These are phyloP conservation scores for Eleutherodactylus coqui DNA, from an alignment of 2,797 vertebrate species.

Conservation along the genomic window DNA sequence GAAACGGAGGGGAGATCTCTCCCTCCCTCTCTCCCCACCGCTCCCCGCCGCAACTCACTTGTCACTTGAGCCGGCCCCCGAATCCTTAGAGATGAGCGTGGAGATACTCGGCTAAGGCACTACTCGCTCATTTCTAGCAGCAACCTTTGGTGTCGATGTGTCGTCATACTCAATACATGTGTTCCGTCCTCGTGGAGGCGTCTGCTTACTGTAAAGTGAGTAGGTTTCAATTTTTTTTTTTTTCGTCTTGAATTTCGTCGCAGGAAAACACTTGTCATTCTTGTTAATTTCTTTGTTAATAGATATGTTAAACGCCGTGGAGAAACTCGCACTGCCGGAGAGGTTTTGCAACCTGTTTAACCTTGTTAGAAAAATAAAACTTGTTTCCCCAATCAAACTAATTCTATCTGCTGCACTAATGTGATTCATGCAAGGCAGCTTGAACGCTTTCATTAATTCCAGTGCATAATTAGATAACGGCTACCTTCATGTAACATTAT, in stretches of 20 bases:
- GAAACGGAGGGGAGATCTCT: no score
- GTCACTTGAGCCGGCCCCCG: no score
- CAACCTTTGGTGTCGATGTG: neutral
- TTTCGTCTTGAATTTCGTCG: neutral
- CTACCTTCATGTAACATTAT: slow-evolving; percentile 38
- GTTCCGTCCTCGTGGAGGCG: neutral
- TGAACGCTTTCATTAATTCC: slow-evolving; percentile 62
- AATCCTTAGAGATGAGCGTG: no score
- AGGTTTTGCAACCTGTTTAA: slow-evolving; percentile 55
- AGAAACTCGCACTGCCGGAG: slow-evolving; percentile 17
- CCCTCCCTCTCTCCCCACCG: no score
- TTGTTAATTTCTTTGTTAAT: slow-evolving; percentile 51
- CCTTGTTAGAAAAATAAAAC: slow-evolving; percentile 55
- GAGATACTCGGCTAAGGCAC: no score
- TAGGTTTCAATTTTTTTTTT: slow-evolving; percentile 19
- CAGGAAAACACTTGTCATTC: slow-evolving; percentile 29
- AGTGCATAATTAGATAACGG: slow-evolving; percentile 55
- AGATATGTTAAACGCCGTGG: slow-evolving; percentile 23
- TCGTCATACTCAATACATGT: slow-evolving; percentile 9
- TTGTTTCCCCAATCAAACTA: slow-evolving; percentile 42
- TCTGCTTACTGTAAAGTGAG: slow-evolving; percentile 1
- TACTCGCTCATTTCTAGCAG: no score
- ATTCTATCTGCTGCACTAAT: slow-evolving; percentile 63
- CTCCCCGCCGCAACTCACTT: no score
- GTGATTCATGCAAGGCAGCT: slow-evolving; percentile 34